phyloP scores from a whole-genome alignment of 35 echinoderm and acorn worm species.

The Ophiothrix spiculata region DNA sequence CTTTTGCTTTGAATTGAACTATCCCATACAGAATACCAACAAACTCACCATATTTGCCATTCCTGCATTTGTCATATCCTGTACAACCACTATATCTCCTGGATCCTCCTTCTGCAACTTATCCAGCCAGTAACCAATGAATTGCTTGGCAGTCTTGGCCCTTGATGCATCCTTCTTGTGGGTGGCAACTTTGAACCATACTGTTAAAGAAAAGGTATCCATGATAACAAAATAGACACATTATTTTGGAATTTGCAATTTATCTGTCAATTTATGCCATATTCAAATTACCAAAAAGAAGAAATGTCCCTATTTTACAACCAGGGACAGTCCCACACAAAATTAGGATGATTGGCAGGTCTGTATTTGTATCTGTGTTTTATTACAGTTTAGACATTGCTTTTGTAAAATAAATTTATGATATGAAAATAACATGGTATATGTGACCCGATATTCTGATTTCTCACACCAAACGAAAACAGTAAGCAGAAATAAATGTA shows the following conservation, averaged over 20 bases:
- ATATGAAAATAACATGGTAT: no score
- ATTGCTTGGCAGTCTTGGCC: slow-evolving; percentile 50
- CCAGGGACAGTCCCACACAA: no score
- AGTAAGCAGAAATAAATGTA: no score
- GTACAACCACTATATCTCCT: slow-evolving; percentile 46
- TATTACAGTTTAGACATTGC: background rate
- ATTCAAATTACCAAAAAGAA: background rate
- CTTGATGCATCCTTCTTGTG: slow-evolving; percentile 54
- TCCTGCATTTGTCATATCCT: slow-evolving; percentile 79
- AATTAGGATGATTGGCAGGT: background rate
- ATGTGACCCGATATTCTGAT: no score
- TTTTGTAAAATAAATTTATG: no score
- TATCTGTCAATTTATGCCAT: background rate
- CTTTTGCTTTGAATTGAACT: background rate
- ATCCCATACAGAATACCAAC: background rate
- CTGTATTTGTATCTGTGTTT: background rate
- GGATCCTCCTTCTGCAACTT: slow-evolving; percentile 70
- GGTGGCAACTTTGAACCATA: slow-evolving; percentile 70
- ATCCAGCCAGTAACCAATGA: slow-evolving; percentile 82
- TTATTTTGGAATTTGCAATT: background rate
- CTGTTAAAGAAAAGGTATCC: slow-evolving; percentile 27
- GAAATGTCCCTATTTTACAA: background rate
- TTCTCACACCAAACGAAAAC: no score
- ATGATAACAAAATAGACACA: background rate
- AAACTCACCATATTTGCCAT: slow-evolving; percentile 79